Evolutionary conservation across 1,140 invertebrate genomes (phyloP), one percentile per base, ranked within the genome.

Genomic region (Cyphomyrmex costatus): DNA sequence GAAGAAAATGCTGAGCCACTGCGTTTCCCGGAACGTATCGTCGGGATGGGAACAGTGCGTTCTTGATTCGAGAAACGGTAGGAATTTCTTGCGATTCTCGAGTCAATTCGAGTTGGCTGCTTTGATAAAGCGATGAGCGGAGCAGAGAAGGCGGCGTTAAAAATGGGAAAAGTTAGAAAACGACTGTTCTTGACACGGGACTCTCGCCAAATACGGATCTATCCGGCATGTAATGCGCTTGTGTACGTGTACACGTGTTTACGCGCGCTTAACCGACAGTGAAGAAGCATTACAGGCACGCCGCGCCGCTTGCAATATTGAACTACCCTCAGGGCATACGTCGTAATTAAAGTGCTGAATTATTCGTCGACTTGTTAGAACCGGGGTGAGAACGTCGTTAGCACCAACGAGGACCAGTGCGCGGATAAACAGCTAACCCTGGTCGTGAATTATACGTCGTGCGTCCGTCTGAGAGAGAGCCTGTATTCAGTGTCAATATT

Each of bases 301-400:
- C 60, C 68, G 79, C 53, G 66, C 78, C 78, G 85, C 76, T 76
- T 93, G 89, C 91, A 93, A 93, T 93, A 94, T 94, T 93, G 92
- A 94, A 90, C 91, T 92, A 91, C 88, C 88, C 85, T 88, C 88
- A 60, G 87, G 89, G 61, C 86, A 86, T 86, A 86, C 82, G 88
- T 92, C 88, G 91, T 94, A 93, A 93, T 94, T 94, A 93, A 94
- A 93, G 93, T 91, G 89, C 92, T 94, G 92, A 94, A 94, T 94
- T 93, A 94, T 94, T 94, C 88, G 88, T 84, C 86, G 90, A 91
- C 91, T 92, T 90, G 93, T 92, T 93, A 91, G 86, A 93, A 89
- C 90, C 30, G 46, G 84, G 93, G 79, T 86, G 92, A 90, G 91
- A 94, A 94, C 90, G 87, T 94, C 92, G 91, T 94, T 94, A 93